These are phyloP conservation scores for Chlorodrepanis virens DNA, from an alignment of 2,113 vertebrate genomes.

Conservation along the genomic window DNA sequence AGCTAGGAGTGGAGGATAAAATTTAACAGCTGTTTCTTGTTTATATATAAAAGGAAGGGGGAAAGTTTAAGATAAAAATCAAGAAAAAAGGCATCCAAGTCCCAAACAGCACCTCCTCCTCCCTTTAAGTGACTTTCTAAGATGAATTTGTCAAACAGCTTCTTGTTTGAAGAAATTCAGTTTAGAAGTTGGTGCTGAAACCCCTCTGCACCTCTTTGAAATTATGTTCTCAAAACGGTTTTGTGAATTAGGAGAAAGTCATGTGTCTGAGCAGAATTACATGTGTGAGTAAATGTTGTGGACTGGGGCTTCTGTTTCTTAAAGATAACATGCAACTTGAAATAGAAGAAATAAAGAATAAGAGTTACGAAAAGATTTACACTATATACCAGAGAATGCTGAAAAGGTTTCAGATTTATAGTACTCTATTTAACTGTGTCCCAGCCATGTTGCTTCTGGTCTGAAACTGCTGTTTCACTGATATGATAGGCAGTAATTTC, in stretches of 20 bases:
- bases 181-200: background rate
- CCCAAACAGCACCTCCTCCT: accelerated
- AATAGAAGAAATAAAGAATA: background rate
- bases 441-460: background rate
- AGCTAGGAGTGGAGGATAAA: background rate
- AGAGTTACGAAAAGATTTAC: background rate
- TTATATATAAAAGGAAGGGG: background rate
- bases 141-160: background rate
- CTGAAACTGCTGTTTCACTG: background rate
- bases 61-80: background rate
- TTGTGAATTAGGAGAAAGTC: background rate
- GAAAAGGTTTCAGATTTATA: background rate
- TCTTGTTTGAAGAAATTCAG: background rate
- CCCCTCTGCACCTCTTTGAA: background rate
- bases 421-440: background rate
- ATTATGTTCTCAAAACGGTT: background rate
- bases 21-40: background rate
- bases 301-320: background rate
- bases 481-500: background rate
- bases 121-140: background rate
- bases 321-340: background rate
- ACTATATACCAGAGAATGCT: background rate
- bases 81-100: background rate
- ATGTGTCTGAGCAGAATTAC: background rate
- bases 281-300: background rate